Evolutionary conservation across 1,140 invertebrate genomes (phyloP).

Genomic region (Drosophila azteca): DNA sequence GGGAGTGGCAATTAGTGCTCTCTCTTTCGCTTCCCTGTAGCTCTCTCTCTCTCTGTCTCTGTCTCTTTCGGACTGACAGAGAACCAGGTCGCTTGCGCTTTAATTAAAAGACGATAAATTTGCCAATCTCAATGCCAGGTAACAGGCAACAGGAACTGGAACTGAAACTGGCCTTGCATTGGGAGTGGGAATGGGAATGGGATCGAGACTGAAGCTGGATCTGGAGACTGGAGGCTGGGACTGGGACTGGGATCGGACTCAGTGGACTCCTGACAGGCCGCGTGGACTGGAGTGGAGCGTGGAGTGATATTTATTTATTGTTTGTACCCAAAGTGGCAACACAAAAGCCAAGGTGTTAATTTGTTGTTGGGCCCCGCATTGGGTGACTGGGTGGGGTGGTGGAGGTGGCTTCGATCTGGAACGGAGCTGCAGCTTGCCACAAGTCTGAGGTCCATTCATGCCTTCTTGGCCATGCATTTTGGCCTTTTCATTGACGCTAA

Average conservation of each 20-base stretch:
- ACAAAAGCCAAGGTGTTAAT: conserved; percentile 82
- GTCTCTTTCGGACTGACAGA: conserved; percentile 59
- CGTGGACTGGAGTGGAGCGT: conserved; percentile 27
- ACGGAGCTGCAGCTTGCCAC: conserved; percentile 33
- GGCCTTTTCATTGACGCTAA: conserved; percentile 81
- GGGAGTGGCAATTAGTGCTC: conserved; percentile 64
- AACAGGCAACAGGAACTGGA: conserved; percentile 3
- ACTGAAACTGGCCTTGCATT: conserved; percentile 41
- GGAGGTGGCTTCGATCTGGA: no score
- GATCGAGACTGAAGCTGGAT: neutral
- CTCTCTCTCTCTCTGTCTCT: neutral
- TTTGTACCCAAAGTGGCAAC: conserved; percentile 81
- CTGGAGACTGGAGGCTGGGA: neutral
- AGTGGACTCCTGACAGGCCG: conserved; percentile 44
- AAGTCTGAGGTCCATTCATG: conserved; percentile 63
- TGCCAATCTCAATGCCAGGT: conserved; percentile 66
- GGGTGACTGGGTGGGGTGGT: no score
- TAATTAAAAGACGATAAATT: conserved; percentile 83
- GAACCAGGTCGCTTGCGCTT: conserved; percentile 75
- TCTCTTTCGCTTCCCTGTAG: conserved; percentile 20
- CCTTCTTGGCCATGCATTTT: conserved; percentile 62
- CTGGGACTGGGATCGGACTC: conserved; percentile 3
- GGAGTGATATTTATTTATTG: conserved; percentile 82
- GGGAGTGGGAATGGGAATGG: conserved; percentile 8
- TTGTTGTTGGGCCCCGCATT: conserved; percentile 60